Conservation (phyloP, 2,113 vertebrate genomes). For the Corydoras maculifer region DNA sequence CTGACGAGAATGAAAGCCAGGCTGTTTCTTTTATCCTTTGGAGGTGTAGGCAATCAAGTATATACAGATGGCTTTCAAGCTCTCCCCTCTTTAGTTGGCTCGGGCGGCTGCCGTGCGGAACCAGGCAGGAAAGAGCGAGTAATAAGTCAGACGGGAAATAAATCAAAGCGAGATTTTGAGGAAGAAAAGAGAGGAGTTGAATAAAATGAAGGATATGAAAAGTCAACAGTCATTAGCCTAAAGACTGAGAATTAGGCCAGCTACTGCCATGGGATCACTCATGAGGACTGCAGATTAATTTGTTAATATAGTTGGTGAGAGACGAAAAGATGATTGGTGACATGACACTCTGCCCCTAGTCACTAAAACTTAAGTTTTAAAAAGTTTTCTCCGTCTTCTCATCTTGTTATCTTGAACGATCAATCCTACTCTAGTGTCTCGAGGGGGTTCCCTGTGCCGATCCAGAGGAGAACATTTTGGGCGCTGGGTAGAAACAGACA, state of each 20-base stretch:
- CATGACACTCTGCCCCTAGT: too few relatives aligned
- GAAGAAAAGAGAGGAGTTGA: slow-evolving; percentile 17
- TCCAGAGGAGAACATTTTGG: too few relatives aligned
- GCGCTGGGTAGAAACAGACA: too few relatives aligned
- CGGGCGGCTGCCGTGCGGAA: slow-evolving; percentile 47
- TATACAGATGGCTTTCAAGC: slow-evolving; percentile 54
- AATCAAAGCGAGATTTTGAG: slow-evolving; percentile 28
- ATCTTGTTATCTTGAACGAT: too few relatives aligned
- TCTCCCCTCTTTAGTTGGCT: slow-evolving; percentile 46
- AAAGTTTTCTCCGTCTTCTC: too few relatives aligned
- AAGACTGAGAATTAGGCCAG: slow-evolving; percentile 31
- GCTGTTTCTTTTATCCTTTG: slow-evolving; percentile 45
- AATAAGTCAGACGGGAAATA: slow-evolving; percentile 47
- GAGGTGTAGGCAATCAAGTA: slow-evolving; percentile 56
- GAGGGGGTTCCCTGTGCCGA: too few relatives aligned
- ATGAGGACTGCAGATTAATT: slow-evolving; percentile 24
- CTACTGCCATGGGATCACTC: slow-evolving; percentile 3
- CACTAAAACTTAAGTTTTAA: too few relatives aligned
- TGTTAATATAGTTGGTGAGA: slow-evolving; percentile 23
- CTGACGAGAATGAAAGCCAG: slow-evolving; percentile 55
- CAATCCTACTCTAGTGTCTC: too few relatives aligned
- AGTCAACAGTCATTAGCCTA: slow-evolving; percentile 28
- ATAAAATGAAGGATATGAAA: slow-evolving; percentile 30
- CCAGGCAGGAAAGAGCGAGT: slow-evolving; percentile 52
- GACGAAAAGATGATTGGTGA: slow-evolving; percentile 1